Percentiles rank a stretch among this genome's conserved stretches.
Conservation (phyloP, 2,113 vertebrate genomes). For the Columba livia region DNA sequence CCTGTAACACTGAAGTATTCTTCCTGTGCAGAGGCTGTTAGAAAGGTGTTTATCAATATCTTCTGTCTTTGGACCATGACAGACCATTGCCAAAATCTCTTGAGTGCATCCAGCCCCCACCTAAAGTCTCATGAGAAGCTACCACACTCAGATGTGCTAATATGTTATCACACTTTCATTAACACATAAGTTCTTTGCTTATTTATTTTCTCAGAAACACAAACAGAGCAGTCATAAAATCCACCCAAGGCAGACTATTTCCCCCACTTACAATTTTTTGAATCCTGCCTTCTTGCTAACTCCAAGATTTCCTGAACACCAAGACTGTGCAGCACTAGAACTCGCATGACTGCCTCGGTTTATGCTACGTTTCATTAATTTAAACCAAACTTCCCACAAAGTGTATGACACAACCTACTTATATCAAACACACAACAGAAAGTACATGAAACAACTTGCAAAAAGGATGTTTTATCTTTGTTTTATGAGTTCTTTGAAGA, state of each 20-base stretch:
- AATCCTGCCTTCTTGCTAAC: background rate
- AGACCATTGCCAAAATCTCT: background rate
- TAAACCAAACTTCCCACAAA: background rate
- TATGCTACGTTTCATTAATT: background rate
- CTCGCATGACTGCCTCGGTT: background rate
- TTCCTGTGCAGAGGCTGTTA: background rate
- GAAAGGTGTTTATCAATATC: background rate
- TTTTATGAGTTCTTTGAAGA: slow-evolving; percentile 15
- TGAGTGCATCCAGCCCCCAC: background rate
- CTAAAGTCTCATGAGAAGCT: background rate
- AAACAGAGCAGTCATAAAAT: background rate
- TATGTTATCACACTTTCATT: background rate
- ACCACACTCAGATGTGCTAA: background rate
- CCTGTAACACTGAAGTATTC: background rate
- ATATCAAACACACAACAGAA: background rate
- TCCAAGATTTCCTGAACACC: background rate
- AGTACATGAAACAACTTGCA: background rate
- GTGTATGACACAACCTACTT: background rate
- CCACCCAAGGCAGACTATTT: background rate
- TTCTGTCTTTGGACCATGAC: background rate
- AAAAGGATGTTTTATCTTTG: slow-evolving; percentile 8
- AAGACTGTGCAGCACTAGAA: background rate
- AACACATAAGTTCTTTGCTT: background rate
- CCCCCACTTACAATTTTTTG: background rate
- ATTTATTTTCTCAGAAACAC: background rate